These are phyloP conservation scores for Philhelius pedissequus DNA, from an alignment of 2,888 invertebrate genomes.

Conservation along the genomic window DNA sequence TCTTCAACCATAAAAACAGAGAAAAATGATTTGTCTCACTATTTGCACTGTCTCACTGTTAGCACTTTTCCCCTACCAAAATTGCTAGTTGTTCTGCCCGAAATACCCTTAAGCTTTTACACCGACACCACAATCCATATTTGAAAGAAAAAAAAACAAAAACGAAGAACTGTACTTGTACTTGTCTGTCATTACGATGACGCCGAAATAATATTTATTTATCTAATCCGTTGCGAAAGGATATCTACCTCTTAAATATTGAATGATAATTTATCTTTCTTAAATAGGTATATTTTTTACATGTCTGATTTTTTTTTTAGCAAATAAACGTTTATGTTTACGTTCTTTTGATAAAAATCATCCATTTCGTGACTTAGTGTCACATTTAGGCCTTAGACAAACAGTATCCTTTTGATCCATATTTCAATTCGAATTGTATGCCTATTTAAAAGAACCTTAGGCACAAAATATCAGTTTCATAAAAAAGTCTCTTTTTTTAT, in stretches of 20 bases:
- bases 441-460: conserved; percentile 7
- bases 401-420: conserved; percentile 33
- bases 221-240: no score
- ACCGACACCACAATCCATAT: no score
- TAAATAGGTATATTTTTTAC: background rate
- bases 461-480: background rate
- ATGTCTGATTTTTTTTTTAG: background rate
- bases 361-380: conserved; percentile 1
- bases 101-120: no score
- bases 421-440: background rate
- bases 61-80: no score
- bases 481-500: background rate
- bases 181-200: no score
- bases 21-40: no score
- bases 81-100: no score
- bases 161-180: no score
- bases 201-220: no score
- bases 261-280: background rate
- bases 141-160: no score
- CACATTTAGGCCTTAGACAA: conserved; percentile 3
- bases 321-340: background rate
- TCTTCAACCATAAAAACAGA: no score
- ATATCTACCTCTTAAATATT: background rate
- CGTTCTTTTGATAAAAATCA: background rate
- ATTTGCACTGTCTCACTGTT: no score